These are phyloP conservation scores for Ranitomeya imitator DNA, from an alignment of 2,113 vertebrate species.

Conservation along the genomic window DNA sequence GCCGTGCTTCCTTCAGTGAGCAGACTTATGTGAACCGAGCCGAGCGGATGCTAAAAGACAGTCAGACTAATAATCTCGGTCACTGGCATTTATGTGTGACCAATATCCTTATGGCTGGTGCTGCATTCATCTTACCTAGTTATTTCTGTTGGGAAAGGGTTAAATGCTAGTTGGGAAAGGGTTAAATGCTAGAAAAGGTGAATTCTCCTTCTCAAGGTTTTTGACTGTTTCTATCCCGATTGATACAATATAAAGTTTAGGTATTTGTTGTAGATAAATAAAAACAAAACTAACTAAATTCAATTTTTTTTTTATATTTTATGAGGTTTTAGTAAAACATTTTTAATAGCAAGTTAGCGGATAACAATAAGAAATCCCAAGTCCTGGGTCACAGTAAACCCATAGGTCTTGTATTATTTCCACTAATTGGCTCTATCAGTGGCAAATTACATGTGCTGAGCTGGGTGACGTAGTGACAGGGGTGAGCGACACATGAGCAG, in stretches of 20 bases:
- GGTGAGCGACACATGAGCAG: background rate
- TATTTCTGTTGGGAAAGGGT: too few species aligned
- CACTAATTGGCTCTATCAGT: background rate
- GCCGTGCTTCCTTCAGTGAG: background rate
- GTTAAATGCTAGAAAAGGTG: background rate
- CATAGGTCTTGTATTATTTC: background rate
- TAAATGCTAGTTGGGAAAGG: too few species aligned
- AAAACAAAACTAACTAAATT: background rate
- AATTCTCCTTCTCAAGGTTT: background rate
- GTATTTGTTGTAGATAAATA: background rate
- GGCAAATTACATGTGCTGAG: background rate
- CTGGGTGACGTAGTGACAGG: background rate
- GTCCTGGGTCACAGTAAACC: background rate
- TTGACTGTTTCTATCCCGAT: background rate
- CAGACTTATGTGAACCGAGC: background rate
- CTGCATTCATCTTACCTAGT: background rate
- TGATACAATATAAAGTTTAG: background rate
- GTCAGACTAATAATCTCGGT: background rate
- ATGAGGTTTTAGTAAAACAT: background rate
- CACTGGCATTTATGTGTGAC: conserved; percentile 15
- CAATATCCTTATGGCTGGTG: background rate
- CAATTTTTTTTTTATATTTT: background rate
- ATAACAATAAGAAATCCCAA: background rate
- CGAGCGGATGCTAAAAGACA: background rate
- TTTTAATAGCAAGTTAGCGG: background rate